Conservation (phyloP, 1,140 invertebrate species). For the Nomia melanderi region DNA sequence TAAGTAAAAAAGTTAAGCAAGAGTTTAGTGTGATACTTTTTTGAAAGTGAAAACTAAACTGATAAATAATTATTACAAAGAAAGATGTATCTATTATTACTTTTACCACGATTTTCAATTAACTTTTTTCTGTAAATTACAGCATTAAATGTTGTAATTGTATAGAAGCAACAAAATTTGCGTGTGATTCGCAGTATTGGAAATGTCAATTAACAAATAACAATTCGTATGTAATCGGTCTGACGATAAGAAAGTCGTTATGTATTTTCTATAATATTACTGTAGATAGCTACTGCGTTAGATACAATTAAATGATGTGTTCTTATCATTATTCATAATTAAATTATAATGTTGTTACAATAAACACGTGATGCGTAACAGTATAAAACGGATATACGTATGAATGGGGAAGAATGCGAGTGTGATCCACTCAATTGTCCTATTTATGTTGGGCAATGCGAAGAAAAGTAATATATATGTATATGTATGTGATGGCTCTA, state of each 20-base stretch:
- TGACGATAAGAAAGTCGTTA: constrained; percentile 60
- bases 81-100: background rate
- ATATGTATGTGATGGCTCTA: constrained; percentile 51
- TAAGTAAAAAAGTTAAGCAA: background rate
- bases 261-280: constrained; percentile 70
- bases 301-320: constrained; percentile 66
- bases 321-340: constrained; percentile 68
- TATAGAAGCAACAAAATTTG: constrained; percentile 20
- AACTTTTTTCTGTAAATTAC: background rate
- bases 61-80: background rate
- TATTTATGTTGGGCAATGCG: constrained; percentile 33
- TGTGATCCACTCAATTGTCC: constrained; percentile 40
- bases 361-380: constrained; percentile 44
- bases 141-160: constrained; percentile 16
- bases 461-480: constrained; percentile 40
- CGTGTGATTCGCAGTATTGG: constrained; percentile 64
- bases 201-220: constrained; percentile 67
- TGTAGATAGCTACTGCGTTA: constrained; percentile 62
- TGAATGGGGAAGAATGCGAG: constrained; percentile 22
- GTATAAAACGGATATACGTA: constrained; percentile 31
- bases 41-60: constrained; percentile 10
- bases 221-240: constrained; percentile 58
- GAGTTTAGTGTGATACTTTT: background rate
- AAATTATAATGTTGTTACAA: constrained; percentile 55
- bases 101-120: background rate